These are phyloP conservation scores for Trichacis sp. DNA, from an alignment of 2,888 invertebrate genomes.

Conservation along the genomic window DNA sequence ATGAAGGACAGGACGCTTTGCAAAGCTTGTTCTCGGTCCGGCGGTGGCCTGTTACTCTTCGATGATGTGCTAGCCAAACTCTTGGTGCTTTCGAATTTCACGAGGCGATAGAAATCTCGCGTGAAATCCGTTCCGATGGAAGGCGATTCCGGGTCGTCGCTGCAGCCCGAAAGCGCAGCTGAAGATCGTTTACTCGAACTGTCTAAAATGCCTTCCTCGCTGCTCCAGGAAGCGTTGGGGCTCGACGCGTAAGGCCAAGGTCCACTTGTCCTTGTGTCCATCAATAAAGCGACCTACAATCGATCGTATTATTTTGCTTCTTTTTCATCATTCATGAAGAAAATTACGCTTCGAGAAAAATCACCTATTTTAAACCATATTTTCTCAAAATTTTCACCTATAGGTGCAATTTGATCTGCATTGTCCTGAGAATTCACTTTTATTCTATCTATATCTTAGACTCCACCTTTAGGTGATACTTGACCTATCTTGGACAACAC, in stretches of 20 bases:
- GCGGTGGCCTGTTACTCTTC: conserved; percentile 72
- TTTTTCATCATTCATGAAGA: no score
- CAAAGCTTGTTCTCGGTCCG: conserved; percentile 78
- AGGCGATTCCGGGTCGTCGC: conserved; percentile 77
- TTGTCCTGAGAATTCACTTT: no score
- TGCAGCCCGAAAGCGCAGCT: conserved; percentile 76
- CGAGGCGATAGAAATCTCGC: conserved; percentile 83
- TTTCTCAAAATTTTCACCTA: no score
- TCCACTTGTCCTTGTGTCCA: conserved; percentile 71
- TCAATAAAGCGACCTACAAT: conserved; percentile 67
- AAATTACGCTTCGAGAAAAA: no score
- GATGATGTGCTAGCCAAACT: conserved; percentile 82
- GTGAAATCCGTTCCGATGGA: conserved; percentile 82
- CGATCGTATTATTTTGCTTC: background rate
- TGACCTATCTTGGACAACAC: no score
- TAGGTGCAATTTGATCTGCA: no score
- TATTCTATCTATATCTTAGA: no score
- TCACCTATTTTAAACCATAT: no score
- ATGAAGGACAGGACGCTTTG: conserved; percentile 82
- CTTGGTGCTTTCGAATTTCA: conserved; percentile 85
- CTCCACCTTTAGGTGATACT: no score
- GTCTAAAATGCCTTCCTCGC: conserved; percentile 70
- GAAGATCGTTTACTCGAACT: conserved; percentile 79
- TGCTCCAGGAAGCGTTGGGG: conserved; percentile 71
- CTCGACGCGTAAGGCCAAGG: conserved; percentile 76